Evolutionary conservation across 2,113 vertebrate species (phyloP).

Genomic region (Thomomys bottae): DNA sequence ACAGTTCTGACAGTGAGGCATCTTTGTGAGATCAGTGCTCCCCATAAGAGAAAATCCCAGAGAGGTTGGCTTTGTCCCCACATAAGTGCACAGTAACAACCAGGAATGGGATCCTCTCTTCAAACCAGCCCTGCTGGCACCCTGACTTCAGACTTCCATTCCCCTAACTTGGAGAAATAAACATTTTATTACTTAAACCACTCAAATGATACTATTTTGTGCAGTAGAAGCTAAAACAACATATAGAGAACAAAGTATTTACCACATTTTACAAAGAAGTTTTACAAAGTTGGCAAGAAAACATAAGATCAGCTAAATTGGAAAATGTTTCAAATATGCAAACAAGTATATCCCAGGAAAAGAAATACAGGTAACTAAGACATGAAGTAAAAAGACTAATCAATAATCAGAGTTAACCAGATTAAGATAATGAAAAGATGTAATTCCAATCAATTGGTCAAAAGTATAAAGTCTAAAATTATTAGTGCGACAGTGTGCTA

Average conservation of each 20-base stretch:
- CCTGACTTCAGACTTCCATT: neutral
- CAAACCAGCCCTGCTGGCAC: neutral
- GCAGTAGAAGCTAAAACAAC: neutral
- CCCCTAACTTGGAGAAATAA: neutral
- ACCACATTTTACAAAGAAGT: neutral
- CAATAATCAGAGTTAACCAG: neutral
- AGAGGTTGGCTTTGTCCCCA: neutral
- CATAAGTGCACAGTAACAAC: neutral
- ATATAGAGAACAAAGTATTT: neutral
- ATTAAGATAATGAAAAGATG: neutral
- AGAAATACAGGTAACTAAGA: neutral
- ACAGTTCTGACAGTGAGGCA: neutral
- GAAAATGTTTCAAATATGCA: slow-evolving; percentile 52
- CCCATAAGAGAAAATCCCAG: neutral
- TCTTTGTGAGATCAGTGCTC: neutral
- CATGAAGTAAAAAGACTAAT: neutral
- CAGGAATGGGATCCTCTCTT: neutral
- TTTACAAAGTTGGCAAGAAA: neutral
- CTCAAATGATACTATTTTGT: neutral
- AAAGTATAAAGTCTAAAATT: slow-evolving; percentile 3
- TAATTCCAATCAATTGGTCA: neutral
- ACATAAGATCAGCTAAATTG: slow-evolving; percentile 28
- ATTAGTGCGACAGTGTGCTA: neutral
- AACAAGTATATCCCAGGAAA: neutral
- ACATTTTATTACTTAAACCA: neutral